Conservation (phyloP, 2,113 vertebrate genomes). For the Pluvianellus socialis region DNA sequence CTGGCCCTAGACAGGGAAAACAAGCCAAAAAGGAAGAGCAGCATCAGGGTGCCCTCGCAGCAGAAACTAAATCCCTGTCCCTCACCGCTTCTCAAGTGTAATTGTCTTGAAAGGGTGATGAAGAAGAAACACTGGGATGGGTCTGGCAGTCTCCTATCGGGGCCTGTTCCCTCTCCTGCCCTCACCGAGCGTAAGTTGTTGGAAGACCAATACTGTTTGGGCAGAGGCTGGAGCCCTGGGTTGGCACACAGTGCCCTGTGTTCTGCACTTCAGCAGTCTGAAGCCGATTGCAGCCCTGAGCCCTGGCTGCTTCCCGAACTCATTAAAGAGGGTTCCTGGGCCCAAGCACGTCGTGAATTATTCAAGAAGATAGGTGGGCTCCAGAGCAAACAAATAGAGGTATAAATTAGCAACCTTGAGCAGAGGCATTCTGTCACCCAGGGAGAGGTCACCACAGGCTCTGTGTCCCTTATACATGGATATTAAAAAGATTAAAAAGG, state of each 20-base stretch:
- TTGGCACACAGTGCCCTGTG: background rate
- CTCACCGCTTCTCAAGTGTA: background rate
- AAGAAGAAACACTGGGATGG: background rate
- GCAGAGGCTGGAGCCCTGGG: background rate
- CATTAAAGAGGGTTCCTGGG: background rate
- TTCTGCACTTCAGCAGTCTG: background rate
- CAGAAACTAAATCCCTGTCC: background rate
- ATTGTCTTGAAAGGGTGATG: background rate
- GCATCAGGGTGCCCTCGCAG: background rate
- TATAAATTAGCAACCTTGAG: background rate
- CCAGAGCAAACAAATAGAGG: background rate
- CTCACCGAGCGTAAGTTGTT: background rate
- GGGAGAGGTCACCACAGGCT: background rate
- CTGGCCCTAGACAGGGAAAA: background rate
- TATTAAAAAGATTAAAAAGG: constrained; percentile 1
- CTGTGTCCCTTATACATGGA: background rate
- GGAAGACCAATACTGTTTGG: background rate
- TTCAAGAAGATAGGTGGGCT: background rate
- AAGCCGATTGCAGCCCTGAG: constrained; percentile 6
- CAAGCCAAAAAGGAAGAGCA: background rate
- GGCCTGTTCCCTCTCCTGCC: background rate
- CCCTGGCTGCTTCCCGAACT: constrained; percentile 1
- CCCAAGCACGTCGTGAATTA: background rate
- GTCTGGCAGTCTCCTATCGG: background rate
- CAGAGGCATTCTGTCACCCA: background rate